phyloP scores from a whole-genome alignment of 2,113 vertebrate species.

The Pangasianodon gigas region DNA sequence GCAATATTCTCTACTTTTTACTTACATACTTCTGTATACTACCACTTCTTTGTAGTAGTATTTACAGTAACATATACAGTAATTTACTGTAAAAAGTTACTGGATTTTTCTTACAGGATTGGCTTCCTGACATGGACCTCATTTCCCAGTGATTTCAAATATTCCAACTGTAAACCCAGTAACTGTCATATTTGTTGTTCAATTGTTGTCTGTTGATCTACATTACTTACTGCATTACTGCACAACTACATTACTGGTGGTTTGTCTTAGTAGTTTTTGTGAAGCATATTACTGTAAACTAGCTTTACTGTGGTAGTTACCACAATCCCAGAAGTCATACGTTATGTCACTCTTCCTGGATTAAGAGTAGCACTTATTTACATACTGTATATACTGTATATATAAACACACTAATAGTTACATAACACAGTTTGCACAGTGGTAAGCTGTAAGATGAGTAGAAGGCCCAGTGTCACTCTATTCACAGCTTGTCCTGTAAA shows the following conservation, averaged over 20 bases:
- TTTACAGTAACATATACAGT: not conserved
- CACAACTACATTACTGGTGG: not conserved
- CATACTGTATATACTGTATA: not conserved
- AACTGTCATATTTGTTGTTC: not conserved
- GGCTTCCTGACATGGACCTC: not conserved
- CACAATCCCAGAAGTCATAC: not conserved
- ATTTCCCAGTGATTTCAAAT: not conserved
- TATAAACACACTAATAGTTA: conserved; percentile 5
- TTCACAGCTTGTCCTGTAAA: conserved; percentile 1
- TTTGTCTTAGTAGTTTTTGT: not conserved
- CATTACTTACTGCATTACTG: not conserved
- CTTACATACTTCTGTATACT: not conserved
- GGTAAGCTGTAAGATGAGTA: not conserved
- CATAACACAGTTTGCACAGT: not conserved
- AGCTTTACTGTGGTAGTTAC: not conserved
- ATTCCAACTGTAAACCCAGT: not conserved
- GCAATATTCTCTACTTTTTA: not conserved
- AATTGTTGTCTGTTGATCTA: not conserved
- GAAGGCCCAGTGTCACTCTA: conserved; percentile 2
- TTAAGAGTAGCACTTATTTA: not conserved
- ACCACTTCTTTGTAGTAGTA: too few relatives aligned
- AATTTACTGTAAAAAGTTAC: not conserved
- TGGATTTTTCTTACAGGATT: not conserved
- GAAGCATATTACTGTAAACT: not conserved
- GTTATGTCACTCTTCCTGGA: conserved; percentile 6